Evolutionary conservation across 2,113 vertebrate species (phyloP).

Genomic region (Rhynchomys soricoides): DNA sequence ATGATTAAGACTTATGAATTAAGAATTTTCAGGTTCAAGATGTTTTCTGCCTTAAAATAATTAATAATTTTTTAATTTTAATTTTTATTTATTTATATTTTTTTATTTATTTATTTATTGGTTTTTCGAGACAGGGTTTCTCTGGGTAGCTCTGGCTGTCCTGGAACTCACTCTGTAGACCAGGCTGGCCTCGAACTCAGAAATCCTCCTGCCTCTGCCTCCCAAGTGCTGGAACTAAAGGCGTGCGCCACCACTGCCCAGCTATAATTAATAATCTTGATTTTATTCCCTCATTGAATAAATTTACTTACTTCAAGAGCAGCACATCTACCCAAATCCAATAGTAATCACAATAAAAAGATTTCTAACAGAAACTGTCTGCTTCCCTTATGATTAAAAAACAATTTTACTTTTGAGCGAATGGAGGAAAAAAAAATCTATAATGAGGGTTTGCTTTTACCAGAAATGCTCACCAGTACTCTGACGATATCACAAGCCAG

Average conservation of each 20-base stretch:
- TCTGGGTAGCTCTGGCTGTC: no score
- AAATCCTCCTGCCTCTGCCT: no score
- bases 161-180: no score
- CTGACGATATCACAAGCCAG: background rate
- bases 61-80: constrained; percentile 68
- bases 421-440: constrained; percentile 13
- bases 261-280: constrained; percentile 66
- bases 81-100: no score
- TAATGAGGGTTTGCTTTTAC: background rate
- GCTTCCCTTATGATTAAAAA: constrained; percentile 65
- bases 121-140: no score
- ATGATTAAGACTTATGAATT: constrained; percentile 50
- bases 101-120: no score
- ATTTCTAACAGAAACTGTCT: constrained; percentile 52
- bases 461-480: constrained; percentile 45
- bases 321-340: constrained; percentile 55
- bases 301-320: constrained; percentile 65
- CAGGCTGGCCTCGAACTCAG: no score
- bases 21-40: constrained; percentile 56
- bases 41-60: constrained; percentile 74
- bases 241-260: no score
- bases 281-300: constrained; percentile 68
- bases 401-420: constrained; percentile 27
- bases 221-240: no score
- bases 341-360: constrained; percentile 57